A percentile compares a stretch with the other conserved stretches of the same genome.
Conservation (phyloP, 2,113 vertebrate species). For the Saccopteryx bilineata region DNA sequence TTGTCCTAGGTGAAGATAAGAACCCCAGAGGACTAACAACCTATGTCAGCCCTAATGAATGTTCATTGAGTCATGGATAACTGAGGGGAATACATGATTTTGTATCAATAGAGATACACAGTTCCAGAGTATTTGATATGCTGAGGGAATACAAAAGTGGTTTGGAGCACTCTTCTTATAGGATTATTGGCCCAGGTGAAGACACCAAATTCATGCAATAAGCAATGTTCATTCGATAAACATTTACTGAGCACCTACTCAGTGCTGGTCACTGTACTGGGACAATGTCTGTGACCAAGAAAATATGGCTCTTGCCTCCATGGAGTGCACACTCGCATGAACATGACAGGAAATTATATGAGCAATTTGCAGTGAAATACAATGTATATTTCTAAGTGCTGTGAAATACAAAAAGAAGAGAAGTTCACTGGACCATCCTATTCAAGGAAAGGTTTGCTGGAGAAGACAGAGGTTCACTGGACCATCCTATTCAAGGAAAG, state of each 20-base stretch:
- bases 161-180: neutral
- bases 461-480: neutral
- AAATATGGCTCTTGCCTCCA: neutral
- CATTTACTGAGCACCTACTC: neutral
- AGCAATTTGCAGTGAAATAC: neutral
- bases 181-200: neutral
- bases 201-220: neutral
- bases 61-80: neutral
- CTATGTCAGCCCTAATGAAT: neutral
- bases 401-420: neutral
- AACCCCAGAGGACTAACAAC: neutral
- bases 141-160: neutral
- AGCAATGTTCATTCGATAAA: neutral
- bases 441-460: neutral
- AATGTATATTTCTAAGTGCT: neutral
- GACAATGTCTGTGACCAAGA: neutral
- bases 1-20: neutral
- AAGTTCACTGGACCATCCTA: neutral
- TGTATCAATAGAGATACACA: neutral
- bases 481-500: no score
- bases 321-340: fast-evolving
- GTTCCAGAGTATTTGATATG: neutral
- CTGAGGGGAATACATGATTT: neutral
- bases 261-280: neutral
- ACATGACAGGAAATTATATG: neutral